Evolutionary conservation across 1,140 invertebrate genomes (phyloP).

Genomic region (Trichonephila clavipes): DNA sequence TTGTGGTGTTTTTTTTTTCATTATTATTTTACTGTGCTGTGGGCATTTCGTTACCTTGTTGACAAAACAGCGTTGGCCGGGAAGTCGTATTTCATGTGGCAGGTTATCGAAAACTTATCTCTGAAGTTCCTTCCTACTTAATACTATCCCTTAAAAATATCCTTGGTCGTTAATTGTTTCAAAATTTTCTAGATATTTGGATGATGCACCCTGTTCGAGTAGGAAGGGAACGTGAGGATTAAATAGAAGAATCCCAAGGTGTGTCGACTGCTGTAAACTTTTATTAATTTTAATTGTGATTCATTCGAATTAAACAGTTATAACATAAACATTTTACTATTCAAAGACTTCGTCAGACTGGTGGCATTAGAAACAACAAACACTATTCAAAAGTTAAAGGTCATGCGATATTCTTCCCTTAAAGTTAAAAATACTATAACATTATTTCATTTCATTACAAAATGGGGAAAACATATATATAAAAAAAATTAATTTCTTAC

Average conservation of each 20-base stretch:
- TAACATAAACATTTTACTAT: too few species aligned
- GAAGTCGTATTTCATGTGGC: constrained; percentile 40
- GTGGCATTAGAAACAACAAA: too few species aligned
- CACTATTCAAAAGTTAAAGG: too few species aligned
- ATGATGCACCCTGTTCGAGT: not conserved
- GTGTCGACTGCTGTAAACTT: not conserved
- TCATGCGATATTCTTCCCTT: too few species aligned
- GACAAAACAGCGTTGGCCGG: constrained; percentile 44
- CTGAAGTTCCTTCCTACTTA: not conserved
- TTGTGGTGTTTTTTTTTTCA: constrained; percentile 19
- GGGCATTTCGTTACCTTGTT: constrained; percentile 60
- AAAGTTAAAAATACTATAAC: too few species aligned
- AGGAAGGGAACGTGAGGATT: not conserved
- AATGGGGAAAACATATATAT: too few species aligned
- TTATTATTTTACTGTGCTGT: constrained; percentile 17
- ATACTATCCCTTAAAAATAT: not conserved
- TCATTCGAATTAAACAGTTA: not conserved
- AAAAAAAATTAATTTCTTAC: too few species aligned
- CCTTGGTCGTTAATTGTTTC: constrained; percentile 29
- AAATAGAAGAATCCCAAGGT: not conserved
- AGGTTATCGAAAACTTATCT: constrained; percentile 20
- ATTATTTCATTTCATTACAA: too few species aligned
- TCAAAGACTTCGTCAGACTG: too few species aligned
- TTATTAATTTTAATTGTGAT: not conserved
- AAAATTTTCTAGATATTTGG: not conserved